Base-by-base conservation (phyloP, 2,797 vertebrate species). In the Spinibarbus caldwelli region DNA sequence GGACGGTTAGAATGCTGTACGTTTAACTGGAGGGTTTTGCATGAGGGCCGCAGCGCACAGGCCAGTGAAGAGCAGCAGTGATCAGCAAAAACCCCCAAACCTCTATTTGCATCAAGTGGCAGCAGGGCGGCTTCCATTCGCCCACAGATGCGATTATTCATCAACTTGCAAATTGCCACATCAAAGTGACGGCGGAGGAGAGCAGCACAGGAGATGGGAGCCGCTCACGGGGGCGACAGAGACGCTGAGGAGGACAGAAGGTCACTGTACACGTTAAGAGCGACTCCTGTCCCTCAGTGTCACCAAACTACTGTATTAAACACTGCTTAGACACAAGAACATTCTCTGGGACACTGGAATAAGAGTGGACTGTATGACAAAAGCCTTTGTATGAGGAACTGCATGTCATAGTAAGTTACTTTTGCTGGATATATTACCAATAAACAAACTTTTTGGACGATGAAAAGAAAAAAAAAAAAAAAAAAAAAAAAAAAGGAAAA, bases 101-200 rank as follows among this genome's bases (percentile, higher is more conserved):
- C 47, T 84, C 89, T 89, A 94, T 94, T 95, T 94, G 92, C 87
- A 93, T 91, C 80, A 91, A 94, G 93, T 88, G 87, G 89, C 91
- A 90, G 88, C 92, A 91, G 88, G 85, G 93, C 83, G 92, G 91
- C 94, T 92, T 93, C 89, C 90, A 96, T 93, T 95, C 92, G 92
- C 93, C 92, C 92, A 90, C 90, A 89, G 92, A 94, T 92, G 86
- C 93, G 94, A 97, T 96, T 95, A 96, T 93, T 97, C 95, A 96
- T 97, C 94, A 95, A 87, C 90, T 92, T 93, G 94, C 91, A 97
- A 97, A 96, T 94, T 95, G 96, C 94, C 91, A 95, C 90, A 93
- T 95, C 94, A 94, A 92, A 96, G 95, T 94, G 93, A 96, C 95
- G 93, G 95, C 90, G 95, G 92, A 90, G 91, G 89, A 88, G 84